Evolutionary conservation across 2,113 vertebrate species (phyloP).

Genomic region (Mohoua ochrocephala): DNA sequence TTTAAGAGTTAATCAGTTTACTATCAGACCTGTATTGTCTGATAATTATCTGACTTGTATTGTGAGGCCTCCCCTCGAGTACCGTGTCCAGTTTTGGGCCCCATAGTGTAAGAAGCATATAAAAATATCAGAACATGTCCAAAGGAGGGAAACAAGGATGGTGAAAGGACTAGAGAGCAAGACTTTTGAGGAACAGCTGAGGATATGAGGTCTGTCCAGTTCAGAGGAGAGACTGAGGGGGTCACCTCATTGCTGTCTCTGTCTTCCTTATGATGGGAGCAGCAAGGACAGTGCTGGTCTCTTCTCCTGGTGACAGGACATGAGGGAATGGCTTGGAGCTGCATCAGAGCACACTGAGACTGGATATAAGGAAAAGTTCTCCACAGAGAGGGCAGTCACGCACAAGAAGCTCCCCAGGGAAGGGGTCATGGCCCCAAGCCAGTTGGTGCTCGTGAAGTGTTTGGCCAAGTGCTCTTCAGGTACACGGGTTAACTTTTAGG

Average conservation of each 20-base stretch:
- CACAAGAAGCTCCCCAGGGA: not conserved
- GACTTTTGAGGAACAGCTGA: not conserved
- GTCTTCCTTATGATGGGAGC: not conserved
- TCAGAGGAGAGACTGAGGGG: not conserved
- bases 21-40: not conserved
- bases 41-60: not conserved
- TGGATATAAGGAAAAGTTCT: not conserved
- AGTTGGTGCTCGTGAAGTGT: not conserved
- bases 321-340: not conserved
- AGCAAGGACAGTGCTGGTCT: not conserved
- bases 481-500: not conserved
- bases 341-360: not conserved
- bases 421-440: not conserved
- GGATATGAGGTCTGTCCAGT: not conserved
- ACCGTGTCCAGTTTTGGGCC: not conserved
- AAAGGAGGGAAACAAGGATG: not conserved
- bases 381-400: not conserved
- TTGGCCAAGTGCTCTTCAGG: not conserved
- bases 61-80: accelerated
- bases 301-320: not conserved
- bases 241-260: not conserved
- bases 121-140: not conserved
- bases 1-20: not conserved
- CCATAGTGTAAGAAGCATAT: not conserved
- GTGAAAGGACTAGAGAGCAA: not conserved